A percentile compares a stretch with the other conserved stretches of the same genome.
Conservation (phyloP, 1,140 invertebrate species). For the Ditylenchus dipsaci region DNA sequence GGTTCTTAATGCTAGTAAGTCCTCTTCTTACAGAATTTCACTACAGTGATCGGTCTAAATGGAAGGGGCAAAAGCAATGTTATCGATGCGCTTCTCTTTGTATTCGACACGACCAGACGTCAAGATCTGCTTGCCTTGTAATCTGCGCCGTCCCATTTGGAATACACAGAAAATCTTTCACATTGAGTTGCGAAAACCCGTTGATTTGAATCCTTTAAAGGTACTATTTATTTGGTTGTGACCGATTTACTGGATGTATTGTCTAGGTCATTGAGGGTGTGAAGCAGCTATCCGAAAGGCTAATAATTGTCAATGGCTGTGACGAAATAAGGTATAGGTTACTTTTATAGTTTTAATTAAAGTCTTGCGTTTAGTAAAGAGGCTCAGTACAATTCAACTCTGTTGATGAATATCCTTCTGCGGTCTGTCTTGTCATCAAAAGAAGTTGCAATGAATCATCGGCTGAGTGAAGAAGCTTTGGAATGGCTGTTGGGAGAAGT, state of each 20-base stretch:
- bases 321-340: no score
- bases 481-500: conserved; percentile 99
- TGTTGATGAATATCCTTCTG: conserved; percentile 91
- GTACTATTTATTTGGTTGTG: no score
- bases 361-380: conserved; percentile 73
- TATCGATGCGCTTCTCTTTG: no score
- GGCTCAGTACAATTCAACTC: conserved; percentile 95
- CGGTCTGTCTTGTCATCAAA: conserved; percentile 80
- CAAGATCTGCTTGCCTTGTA: conserved; percentile 74
- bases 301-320: conserved; percentile 77
- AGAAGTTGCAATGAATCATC: conserved; percentile 90
- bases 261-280: conserved; percentile 68
- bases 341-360: no score
- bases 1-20: no score
- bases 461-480: conserved; percentile 88
- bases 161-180: no score
- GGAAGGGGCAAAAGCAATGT: no score
- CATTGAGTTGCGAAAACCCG: no score
- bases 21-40: no score
- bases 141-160: conserved; percentile 96
- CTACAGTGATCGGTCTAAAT: no score
- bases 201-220: conserved; percentile 86
- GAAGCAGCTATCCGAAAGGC: conserved; percentile 76
- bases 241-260: no score
- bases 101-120: conserved; percentile 68